A percentile compares a stretch with the other conserved stretches of the same genome.
Conservation (phyloP, 2,797 vertebrate species). For the Phoeniculus purpureus region DNA sequence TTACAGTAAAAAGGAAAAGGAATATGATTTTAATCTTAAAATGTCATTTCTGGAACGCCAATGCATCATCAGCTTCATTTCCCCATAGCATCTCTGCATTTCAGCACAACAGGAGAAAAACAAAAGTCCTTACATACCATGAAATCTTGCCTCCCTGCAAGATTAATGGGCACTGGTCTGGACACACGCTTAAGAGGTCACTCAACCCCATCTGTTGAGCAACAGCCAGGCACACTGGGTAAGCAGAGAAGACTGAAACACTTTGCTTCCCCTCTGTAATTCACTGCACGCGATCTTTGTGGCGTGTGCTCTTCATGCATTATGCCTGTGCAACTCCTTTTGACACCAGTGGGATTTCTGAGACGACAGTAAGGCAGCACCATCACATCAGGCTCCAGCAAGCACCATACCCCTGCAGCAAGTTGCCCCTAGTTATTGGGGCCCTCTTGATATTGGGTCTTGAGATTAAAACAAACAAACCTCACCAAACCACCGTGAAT, state of each 20-base stretch:
- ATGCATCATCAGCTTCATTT: slow-evolving; percentile 26
- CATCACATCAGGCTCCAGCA: neutral
- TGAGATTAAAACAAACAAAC: neutral
- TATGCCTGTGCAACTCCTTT: neutral
- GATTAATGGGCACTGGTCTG: slow-evolving; percentile 14
- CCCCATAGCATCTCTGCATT: neutral
- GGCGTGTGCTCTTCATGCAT: accelerated
- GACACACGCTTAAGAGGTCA: neutral
- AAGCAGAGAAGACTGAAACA: neutral
- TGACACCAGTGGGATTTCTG: neutral
- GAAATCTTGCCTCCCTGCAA: slow-evolving; percentile 20
- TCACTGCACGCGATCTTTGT: neutral
- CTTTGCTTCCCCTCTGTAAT: neutral
- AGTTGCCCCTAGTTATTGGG: neutral
- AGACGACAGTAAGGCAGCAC: accelerated
- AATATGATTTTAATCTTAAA: slow-evolving; percentile 53
- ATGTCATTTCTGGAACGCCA: slow-evolving; percentile 3
- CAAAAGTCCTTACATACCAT: neutral
- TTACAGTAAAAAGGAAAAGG: slow-evolving; percentile 19
- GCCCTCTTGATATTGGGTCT: neutral
- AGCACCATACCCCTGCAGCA: neutral
- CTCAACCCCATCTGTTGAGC: neutral
- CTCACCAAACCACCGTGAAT: neutral
- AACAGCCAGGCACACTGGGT: neutral
- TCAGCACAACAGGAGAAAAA: neutral